Conservation (phyloP, 1,140 invertebrate genomes). For the Drosophila santomea region DNA sequence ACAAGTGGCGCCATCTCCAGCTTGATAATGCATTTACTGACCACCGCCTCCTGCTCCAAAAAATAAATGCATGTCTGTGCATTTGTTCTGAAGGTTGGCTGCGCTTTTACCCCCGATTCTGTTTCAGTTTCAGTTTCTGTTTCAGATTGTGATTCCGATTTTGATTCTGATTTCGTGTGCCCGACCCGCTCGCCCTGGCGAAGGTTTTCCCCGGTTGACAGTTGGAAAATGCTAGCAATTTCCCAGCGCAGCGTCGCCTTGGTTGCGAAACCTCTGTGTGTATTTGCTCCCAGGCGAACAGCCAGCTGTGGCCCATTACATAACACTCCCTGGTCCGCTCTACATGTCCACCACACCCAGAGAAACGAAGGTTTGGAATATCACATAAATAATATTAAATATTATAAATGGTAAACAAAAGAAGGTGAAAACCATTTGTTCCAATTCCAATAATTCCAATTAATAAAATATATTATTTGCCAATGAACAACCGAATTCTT, state of each 20-base stretch:
- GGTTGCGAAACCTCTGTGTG: conserved; percentile 39
- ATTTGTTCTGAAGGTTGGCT: conserved; percentile 26
- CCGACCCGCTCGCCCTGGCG: background rate
- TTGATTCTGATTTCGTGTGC: background rate
- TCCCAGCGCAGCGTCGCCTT: conserved; percentile 22
- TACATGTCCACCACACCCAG: background rate
- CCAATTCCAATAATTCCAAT: too few relatives aligned
- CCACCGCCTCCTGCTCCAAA: background rate
- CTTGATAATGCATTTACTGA: conserved; percentile 27
- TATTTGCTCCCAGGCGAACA: conserved; percentile 1
- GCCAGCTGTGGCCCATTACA: conserved; percentile 28
- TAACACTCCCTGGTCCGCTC: conserved; percentile 17
- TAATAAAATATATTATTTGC: too few relatives aligned
- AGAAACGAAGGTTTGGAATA: background rate
- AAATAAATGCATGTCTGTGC: too few relatives aligned
- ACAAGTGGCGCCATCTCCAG: conserved; percentile 42
- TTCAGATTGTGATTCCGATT: background rate
- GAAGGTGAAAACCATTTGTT: too few relatives aligned
- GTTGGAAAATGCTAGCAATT: conserved; percentile 21
- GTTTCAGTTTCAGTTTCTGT: too few relatives aligned
- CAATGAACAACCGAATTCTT: background rate
- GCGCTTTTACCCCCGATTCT: background rate
- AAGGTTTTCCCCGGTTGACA: conserved; percentile 6
- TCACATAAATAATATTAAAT: too few relatives aligned
- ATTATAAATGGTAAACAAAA: too few relatives aligned